These are phyloP conservation scores for Pedionomus torquatus DNA, from an alignment of 2,113 vertebrate genomes.

Conservation along the genomic window DNA sequence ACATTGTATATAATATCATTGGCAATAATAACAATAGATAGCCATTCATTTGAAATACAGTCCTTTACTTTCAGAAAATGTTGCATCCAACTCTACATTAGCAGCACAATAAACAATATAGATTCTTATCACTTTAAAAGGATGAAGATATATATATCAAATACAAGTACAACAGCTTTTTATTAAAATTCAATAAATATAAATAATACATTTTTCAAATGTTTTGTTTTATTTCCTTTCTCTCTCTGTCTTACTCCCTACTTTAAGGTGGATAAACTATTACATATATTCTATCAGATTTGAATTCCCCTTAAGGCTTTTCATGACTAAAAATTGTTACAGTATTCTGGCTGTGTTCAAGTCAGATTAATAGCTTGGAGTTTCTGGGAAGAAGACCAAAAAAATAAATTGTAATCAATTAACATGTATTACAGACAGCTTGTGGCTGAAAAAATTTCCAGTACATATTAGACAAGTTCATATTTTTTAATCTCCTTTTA, in stretches of 20 bases:
- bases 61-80: neutral
- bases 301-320: neutral
- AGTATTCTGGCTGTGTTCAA: neutral
- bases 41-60: neutral
- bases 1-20: neutral
- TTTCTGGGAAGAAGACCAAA: conserved; percentile 48
- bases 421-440: conserved; percentile 49
- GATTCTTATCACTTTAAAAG: neutral
- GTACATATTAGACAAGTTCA: conserved; percentile 4
- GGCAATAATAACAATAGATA: neutral
- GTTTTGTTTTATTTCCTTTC: neutral
- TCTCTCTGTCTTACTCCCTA: neutral
- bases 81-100: neutral
- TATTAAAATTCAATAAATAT: neutral
- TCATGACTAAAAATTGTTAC: conserved; percentile 12
- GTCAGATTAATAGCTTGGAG: conserved; percentile 33
- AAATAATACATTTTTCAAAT: neutral
- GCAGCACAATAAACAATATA: neutral
- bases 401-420: conserved; percentile 61
- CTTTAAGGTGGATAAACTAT: neutral
- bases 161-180: neutral
- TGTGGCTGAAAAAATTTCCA: conserved; percentile 45
- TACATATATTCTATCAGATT: neutral
- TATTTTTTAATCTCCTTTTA: conserved; percentile 15
- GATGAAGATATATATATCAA: neutral